A percentile compares a stretch with the other conserved stretches of the same genome.
phyloP scores from a whole-genome alignment of 2,113 vertebrate genomes.

The Bambusicola thoracicus region DNA sequence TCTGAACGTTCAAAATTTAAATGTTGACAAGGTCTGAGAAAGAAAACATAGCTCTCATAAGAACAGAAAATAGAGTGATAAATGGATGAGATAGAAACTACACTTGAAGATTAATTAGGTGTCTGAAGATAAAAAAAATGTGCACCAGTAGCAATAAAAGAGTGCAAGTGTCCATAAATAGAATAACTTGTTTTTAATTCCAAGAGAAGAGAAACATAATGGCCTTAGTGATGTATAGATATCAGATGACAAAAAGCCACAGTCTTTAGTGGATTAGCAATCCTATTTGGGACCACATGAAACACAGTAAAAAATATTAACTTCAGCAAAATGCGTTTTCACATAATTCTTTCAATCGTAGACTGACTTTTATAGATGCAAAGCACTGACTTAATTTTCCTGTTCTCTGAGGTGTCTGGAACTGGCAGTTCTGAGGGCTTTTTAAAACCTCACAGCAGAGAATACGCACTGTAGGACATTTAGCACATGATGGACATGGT shows the following conservation, averaged over 20 bases:
- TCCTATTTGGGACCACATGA: neutral
- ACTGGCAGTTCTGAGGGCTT: neutral
- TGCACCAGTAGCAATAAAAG: neutral
- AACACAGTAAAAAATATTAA: neutral
- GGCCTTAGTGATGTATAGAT: neutral
- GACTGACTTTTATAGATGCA: neutral
- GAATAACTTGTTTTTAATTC: neutral
- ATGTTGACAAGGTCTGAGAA: slow-evolving; percentile 1
- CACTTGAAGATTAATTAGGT: neutral
- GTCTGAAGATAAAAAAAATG: neutral
- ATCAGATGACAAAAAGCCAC: neutral
- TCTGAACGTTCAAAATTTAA: neutral
- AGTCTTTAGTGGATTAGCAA: neutral
- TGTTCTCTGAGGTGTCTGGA: neutral
- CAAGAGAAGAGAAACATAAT: neutral
- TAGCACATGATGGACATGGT: neutral
- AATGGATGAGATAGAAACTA: neutral
- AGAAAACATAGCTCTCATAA: neutral
- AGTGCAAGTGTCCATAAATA: neutral
- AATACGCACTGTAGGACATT: neutral
- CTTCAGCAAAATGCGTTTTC: neutral
- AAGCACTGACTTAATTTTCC: neutral
- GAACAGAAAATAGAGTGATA: neutral
- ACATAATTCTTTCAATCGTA: neutral
- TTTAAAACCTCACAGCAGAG: neutral